Percentiles rank a stretch among this genome's conserved stretches.
phyloP scores from a whole-genome alignment of 2,113 vertebrate species.

The Psilopsiagon aurifrons region DNA sequence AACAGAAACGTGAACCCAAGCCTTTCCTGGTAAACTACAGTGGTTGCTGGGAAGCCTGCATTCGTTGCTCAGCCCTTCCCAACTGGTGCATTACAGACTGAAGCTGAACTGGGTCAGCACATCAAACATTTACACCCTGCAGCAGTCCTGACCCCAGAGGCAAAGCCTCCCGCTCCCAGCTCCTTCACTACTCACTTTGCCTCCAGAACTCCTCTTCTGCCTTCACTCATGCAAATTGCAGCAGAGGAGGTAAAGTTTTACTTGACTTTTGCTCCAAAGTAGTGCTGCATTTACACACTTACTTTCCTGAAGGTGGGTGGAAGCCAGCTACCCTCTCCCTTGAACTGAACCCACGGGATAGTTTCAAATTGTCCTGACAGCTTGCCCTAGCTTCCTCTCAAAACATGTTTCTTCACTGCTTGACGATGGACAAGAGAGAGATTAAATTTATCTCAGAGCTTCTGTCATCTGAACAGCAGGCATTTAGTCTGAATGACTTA shows the following conservation, averaged over 20 bases:
- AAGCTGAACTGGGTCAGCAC: neutral
- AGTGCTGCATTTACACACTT: neutral
- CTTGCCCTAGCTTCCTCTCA: neutral
- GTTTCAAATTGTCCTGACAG: neutral
- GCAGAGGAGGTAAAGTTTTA: neutral
- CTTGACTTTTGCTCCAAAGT: neutral
- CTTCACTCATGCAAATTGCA: neutral
- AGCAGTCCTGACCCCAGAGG: neutral
- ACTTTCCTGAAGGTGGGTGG: neutral
- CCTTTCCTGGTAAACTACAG: neutral
- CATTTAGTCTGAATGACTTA: neutral
- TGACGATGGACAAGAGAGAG: neutral
- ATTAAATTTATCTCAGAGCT: neutral
- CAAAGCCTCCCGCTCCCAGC: neutral
- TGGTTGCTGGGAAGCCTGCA: neutral
- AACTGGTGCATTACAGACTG: neutral
- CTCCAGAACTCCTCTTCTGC: neutral
- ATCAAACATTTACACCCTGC: neutral
- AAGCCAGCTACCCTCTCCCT: neutral
- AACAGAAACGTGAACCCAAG: neutral
- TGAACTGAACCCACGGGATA: fast-evolving
- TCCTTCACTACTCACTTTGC: neutral
- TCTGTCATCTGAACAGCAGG: neutral
- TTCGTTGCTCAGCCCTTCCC: fast-evolving
- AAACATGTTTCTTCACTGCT: neutral